Base-by-base conservation (phyloP, 2,888 invertebrate genomes). In the Dioctria linearis region DNA sequence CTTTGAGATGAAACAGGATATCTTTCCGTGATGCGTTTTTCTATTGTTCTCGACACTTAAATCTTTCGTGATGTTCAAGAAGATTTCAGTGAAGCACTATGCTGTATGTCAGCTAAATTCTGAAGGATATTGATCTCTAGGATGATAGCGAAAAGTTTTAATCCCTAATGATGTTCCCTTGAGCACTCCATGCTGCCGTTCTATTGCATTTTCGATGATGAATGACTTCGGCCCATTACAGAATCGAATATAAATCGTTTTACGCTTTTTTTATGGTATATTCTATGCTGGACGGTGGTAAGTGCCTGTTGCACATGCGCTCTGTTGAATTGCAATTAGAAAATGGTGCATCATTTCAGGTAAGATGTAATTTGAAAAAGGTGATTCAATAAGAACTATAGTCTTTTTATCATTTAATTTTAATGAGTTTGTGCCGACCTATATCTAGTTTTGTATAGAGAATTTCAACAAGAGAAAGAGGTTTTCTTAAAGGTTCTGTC, bases 161-260 rank as follows among this genome's bases (percentile, higher is more conserved):
- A 69, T 69, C 69, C 69, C 43, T 69, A 69, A 69, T 69, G 69
- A 69, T 54, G 69, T 51, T 37, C 69, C 49, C 69, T 69, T 69
- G 69, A 51, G 39, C 51, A 49, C 69, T 13, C 25, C 25, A 25
- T 25, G 25, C 2, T 25, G 25, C 25, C 25, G 25, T 25, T 39
- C 4, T 51, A 25, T 11, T 69, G 69, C 69, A 69, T 51, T 25
- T 25, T 69, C 51, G 67, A 69, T 69, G 69, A 69, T 69, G 69
- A 69, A 69, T 69, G 69, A 69, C 69, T 51, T 39, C 51, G 2
- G 40, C 39, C 66, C n/a, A 37, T 51, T 69, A 49, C 9, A 49
- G 37, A 69, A 3, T 25, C 8, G 69, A 37, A 49, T 69, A 39
- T 39, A 69, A 69, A 69, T 69, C 49, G 51, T 46, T 69, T 51